phyloP scores from a whole-genome alignment of 2,113 vertebrate species.

The Ibidorhyncha struthersii region DNA sequence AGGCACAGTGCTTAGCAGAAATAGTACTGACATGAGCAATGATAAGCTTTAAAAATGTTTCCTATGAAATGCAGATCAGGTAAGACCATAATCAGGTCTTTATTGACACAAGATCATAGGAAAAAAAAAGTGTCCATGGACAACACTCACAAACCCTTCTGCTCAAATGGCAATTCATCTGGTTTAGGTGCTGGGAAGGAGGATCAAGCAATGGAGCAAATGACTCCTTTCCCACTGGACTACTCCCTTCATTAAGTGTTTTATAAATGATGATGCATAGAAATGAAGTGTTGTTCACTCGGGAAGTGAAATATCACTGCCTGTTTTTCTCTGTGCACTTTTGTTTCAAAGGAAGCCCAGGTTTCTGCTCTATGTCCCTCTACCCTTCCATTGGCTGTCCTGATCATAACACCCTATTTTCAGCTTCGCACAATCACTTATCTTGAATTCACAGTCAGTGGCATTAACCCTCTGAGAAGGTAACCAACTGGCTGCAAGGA shows the following conservation, averaged over 20 bases:
- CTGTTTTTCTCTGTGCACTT: not conserved
- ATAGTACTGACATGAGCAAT: not conserved
- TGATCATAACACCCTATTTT: not conserved
- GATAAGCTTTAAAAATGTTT: not conserved
- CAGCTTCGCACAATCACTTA: not conserved
- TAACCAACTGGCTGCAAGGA: not conserved
- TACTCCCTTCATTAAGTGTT: not conserved
- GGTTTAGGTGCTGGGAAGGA: not conserved
- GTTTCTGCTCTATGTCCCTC: not conserved
- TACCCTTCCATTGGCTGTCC: not conserved
- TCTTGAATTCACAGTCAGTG: not conserved
- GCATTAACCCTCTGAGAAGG: not conserved
- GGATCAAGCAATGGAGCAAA: not conserved
- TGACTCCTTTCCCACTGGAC: not conserved
- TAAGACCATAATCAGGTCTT: not conserved
- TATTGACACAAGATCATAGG: not conserved
- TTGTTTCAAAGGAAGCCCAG: not conserved
- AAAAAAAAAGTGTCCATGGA: fast-evolving
- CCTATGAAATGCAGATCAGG: not conserved
- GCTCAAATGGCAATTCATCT: not conserved
- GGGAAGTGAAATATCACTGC: not conserved
- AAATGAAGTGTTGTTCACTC: not conserved
- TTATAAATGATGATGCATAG: not conserved
- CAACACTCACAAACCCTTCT: not conserved
- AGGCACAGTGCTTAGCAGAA: not conserved